Conservation (phyloP, 2,888 invertebrate species). For the Gasteruption jaculator region DNA sequence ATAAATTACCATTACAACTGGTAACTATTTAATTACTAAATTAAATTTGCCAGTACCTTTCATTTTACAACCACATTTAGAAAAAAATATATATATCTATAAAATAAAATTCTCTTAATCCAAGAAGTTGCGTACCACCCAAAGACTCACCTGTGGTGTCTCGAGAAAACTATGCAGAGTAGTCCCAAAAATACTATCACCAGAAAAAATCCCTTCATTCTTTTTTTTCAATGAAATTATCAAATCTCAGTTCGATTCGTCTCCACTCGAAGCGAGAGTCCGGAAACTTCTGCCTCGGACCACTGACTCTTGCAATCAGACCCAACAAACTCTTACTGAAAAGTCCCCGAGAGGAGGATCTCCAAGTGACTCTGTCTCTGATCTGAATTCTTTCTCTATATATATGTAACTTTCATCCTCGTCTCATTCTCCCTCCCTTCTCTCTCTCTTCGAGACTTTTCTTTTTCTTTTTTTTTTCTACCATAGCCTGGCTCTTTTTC, state of each 20-base stretch:
- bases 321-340: no score
- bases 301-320: no score
- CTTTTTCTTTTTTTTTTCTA: constrained; percentile 27
- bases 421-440: constrained; percentile 26
- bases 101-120: no score
- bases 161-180: constrained; percentile 22
- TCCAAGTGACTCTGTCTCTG: constrained; percentile 20
- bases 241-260: neutral
- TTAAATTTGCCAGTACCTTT: no score
- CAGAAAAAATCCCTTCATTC: constrained; percentile 23
- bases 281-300: constrained; percentile 10
- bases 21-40: no score
- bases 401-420: constrained; percentile 36
- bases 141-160: constrained; percentile 35
- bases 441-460: constrained; percentile 20
- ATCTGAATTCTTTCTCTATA: constrained; percentile 32
- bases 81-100: no score
- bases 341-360: constrained; percentile 15
- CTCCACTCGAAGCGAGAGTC: neutral
- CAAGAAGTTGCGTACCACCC: neutral
- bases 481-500: constrained; percentile 21
- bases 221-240: constrained; percentile 8
- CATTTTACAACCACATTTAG: no score
- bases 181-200: constrained; percentile 25
- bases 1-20: no score